Evolutionary conservation across 2,113 vertebrate species (phyloP).

Genomic region (Notothenia rossii): DNA sequence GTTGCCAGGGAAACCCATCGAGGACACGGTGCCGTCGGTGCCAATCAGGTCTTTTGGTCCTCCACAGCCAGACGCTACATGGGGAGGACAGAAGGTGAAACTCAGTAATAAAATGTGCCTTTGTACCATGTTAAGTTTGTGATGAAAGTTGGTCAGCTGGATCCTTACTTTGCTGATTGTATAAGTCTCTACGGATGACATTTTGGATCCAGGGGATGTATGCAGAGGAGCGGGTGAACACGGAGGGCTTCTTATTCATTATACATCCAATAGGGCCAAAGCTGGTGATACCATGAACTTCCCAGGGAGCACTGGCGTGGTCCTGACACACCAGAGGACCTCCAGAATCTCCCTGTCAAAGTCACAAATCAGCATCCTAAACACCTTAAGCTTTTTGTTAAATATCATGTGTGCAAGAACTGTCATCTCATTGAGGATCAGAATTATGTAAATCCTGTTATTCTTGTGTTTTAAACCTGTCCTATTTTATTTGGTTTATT

Average conservation of each 20-base stretch:
- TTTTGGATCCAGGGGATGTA: slow-evolving; percentile 83
- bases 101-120: slow-evolving; percentile 6
- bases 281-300: slow-evolving; percentile 85
- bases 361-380: slow-evolving; percentile 1
- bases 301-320: slow-evolving; percentile 63
- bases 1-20: slow-evolving; percentile 76
- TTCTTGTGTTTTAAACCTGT: no score
- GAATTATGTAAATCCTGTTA: background rate
- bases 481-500: no score
- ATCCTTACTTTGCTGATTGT: slow-evolving; percentile 77
- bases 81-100: slow-evolving; percentile 47
- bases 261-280: slow-evolving; percentile 85
- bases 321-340: slow-evolving; percentile 85
- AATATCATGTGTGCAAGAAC: no score
- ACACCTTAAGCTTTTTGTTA: background rate
- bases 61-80: slow-evolving; percentile 82
- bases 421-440: background rate
- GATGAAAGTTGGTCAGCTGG: slow-evolving; percentile 20
- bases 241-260: slow-evolving; percentile 85
- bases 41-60: slow-evolving; percentile 75
- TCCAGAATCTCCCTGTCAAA: slow-evolving; percentile 83
- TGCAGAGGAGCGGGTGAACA: slow-evolving; percentile 83
- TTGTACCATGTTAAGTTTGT: slow-evolving; percentile 19
- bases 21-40: slow-evolving; percentile 69
- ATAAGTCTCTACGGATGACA: slow-evolving; percentile 80